Evolutionary conservation across 1,140 invertebrate genomes (phyloP), one percentile per base, ranked within the genome.

Genomic region (Gonioctena quinquepunctata): DNA sequence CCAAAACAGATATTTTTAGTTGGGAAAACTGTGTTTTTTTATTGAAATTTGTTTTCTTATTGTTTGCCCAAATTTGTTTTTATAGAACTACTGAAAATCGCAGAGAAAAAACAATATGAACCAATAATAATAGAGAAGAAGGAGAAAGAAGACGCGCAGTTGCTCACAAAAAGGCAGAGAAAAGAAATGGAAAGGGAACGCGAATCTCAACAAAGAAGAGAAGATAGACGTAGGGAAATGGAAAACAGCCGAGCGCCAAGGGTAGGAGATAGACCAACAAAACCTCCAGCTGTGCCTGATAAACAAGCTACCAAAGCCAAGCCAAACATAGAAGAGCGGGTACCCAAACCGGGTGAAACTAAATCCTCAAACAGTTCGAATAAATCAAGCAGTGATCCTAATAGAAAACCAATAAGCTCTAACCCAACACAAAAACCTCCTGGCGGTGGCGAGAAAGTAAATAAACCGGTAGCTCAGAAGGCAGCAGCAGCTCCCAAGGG

Each of bases 91-190:
- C 77, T 96, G 0, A 92, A 93, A 81, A 81, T 96, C 13, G 94
- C 94, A 5, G 91, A 92, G 72, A 88, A 94, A 79, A 95, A 96
- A 79, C 93, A 94, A 73, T 86, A 89, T 81, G 92, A 94, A 81
- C 93, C 93, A 0, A 83, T 94, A 27, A 80, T 89, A 11, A 80
- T 86, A 33, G 88, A 90, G 76, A 85, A 90, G 72, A 90, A 89
- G 80, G 79, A 82, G 19, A 79, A 82, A 59, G 86, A 89, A 52
- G 91, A 92, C 70, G 91, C 92, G 73, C 84, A 91, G 59, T 81
- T 89, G 5, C 90, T 95, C 86, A 95, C 94, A 0, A 92, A 93
- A 69, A 93, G 90, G 73, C 92, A 96, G 76, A 93, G 89, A 75
- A 86, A 86, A 50, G 92, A 94, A 79, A 88, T 89, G 78, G 87